Evolutionary conservation across 2,113 vertebrate genomes (phyloP).

Genomic region (Percina caprodes): DNA sequence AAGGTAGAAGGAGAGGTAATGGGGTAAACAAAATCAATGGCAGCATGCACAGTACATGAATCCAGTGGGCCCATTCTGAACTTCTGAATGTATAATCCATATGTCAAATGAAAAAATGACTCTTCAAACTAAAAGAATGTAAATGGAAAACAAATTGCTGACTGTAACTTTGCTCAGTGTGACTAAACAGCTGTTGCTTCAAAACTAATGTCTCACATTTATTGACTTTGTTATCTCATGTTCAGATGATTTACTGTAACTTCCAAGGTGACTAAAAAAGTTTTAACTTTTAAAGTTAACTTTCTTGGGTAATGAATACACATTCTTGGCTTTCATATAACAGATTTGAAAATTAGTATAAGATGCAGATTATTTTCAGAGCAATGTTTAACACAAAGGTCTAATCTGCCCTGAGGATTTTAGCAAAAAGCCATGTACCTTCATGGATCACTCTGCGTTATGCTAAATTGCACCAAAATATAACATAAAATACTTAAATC

Average conservation of each 20-base stretch:
- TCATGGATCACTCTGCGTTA: slow-evolving; percentile 16
- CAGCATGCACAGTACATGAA: background rate
- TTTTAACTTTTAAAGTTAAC: background rate
- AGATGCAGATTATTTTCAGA: slow-evolving; percentile 6
- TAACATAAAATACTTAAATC: slow-evolving; percentile 39
- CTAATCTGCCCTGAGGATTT: slow-evolving; percentile 18
- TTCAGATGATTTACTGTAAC: background rate
- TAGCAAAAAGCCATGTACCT: slow-evolving; percentile 30
- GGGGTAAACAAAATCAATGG: background rate
- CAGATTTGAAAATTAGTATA: background rate
- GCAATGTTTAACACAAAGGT: slow-evolving; percentile 34
- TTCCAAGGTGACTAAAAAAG: background rate
- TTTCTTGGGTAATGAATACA: background rate
- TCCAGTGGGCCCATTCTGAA: background rate
- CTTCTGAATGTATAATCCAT: background rate
- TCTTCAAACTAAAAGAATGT: background rate
- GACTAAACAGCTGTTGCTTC: background rate
- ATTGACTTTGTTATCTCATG: background rate
- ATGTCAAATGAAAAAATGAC: background rate
- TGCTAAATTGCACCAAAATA: slow-evolving; percentile 38
- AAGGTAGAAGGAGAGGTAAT: background rate
- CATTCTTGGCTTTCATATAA: background rate
- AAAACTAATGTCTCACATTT: background rate
- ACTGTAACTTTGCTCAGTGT: background rate
- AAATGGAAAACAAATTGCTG: background rate